phyloP scores from a whole-genome alignment of 2,113 vertebrate genomes.

The Callopanchax toddi region DNA sequence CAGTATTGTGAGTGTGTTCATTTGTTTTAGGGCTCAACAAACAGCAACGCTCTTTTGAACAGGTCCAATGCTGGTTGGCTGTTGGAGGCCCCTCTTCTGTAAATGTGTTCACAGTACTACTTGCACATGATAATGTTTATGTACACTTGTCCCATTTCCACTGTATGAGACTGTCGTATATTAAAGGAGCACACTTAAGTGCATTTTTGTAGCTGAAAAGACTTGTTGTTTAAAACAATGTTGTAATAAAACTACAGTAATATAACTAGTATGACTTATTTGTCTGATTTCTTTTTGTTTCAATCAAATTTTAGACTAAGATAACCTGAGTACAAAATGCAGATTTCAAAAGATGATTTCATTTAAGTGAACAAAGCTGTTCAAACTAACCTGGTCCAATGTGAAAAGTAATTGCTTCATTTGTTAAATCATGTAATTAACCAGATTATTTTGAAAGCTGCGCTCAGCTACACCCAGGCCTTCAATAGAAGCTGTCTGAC shows the following conservation, averaged over 20 bases:
- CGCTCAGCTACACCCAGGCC: too few species aligned
- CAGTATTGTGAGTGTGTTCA: slow-evolving; percentile 12
- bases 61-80: slow-evolving; percentile 1
- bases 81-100: slow-evolving; percentile 30
- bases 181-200: slow-evolving; percentile 46
- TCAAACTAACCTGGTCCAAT: too few species aligned
- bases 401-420: too few species aligned
- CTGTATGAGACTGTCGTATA: slow-evolving; percentile 43
- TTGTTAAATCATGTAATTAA: too few species aligned
- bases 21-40: slow-evolving; percentile 11
- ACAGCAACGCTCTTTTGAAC: slow-evolving; percentile 9
- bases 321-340: too few species aligned
- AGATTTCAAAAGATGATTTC: too few species aligned
- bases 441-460: too few species aligned
- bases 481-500: too few species aligned
- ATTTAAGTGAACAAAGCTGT: too few species aligned
- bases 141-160: slow-evolving; percentile 47
- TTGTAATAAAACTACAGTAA: slow-evolving; percentile 66
- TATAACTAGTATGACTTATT: neutral
- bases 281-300: neutral
- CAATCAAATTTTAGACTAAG: too few species aligned
- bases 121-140: slow-evolving; percentile 23
- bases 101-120: slow-evolving; percentile 31
- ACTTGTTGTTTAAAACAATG: slow-evolving; percentile 53
- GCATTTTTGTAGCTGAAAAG: slow-evolving; percentile 56